A percentile compares a stretch with the other conserved stretches of the same genome.
Conservation (phyloP, 2,888 invertebrate genomes). For the Tanypteryx hageni region DNA sequence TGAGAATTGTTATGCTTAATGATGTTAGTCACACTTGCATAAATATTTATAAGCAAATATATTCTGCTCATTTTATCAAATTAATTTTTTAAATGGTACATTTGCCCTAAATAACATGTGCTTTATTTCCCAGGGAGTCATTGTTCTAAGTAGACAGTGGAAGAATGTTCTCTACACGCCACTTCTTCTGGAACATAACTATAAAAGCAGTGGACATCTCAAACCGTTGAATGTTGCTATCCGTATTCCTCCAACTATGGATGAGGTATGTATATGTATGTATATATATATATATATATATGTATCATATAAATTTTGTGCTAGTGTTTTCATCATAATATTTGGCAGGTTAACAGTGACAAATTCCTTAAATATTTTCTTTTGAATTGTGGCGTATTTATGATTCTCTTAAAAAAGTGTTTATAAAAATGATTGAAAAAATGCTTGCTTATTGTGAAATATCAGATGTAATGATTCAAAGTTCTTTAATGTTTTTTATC, state of each 20-base stretch:
- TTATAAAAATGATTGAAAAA: slow-evolving; percentile 8
- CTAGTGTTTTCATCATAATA: no score
- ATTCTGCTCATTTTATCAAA: background rate
- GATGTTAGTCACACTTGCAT: background rate
- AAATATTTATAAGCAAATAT: background rate
- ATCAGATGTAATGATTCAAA: no score
- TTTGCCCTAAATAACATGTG: no score
- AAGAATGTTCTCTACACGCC: slow-evolving; percentile 97
- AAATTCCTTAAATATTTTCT: no score
- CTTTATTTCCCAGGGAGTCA: slow-evolving; percentile 84
- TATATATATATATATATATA: slow-evolving; percentile 74
- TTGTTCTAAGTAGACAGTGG: slow-evolving; percentile 97
- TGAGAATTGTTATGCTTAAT: background rate
- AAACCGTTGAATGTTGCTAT: slow-evolving; percentile 93
- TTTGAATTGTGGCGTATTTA: no score
- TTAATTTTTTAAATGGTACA: no score
- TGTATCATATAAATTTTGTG: slow-evolving; percentile 45
- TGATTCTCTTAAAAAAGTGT: background rate
- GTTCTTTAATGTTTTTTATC: no score
- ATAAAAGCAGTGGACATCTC: slow-evolving; percentile 84
- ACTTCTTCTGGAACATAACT: slow-evolving; percentile 90
- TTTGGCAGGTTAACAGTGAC: no score
- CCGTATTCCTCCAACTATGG: slow-evolving; percentile 85
- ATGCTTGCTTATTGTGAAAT: no score
- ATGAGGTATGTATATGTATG: slow-evolving; percentile 84